Conservation (phyloP, 2,888 invertebrate species). For the Drosophila infuscata region DNA sequence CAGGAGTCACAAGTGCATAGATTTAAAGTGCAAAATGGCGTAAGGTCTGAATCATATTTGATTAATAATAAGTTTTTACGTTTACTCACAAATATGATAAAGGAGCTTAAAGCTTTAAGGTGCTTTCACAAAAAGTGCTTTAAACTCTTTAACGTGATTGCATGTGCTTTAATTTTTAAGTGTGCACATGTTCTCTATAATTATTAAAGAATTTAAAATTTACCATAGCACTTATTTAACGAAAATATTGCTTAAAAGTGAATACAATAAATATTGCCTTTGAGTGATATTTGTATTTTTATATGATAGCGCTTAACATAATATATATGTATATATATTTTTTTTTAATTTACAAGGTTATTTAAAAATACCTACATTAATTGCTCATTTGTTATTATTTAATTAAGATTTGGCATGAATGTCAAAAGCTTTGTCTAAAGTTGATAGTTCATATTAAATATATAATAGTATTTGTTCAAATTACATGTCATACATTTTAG, state of each 20-base stretch:
- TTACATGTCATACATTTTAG: background rate
- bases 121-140: background rate
- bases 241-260: background rate
- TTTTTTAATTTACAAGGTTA: background rate
- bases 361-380: background rate
- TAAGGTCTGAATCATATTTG: background rate
- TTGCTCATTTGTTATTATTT: background rate
- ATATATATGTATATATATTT: too few relatives aligned
- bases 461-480: background rate
- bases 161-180: background rate
- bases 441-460: background rate
- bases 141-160: background rate
- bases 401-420: background rate
- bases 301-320: accelerated
- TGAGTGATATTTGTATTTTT: background rate
- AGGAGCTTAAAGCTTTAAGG: background rate
- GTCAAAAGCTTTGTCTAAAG: background rate
- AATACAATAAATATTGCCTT: background rate
- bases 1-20: background rate
- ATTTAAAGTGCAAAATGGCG: background rate
- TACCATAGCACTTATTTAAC: background rate
- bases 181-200: background rate
- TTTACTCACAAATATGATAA: background rate
- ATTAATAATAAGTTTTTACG: background rate
- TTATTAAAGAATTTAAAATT: background rate